A percentile compares a stretch with the other conserved stretches of the same genome.
Evolutionary conservation across 2,797 vertebrate genomes (phyloP).

Genomic region (Thripadectes ignobilis): DNA sequence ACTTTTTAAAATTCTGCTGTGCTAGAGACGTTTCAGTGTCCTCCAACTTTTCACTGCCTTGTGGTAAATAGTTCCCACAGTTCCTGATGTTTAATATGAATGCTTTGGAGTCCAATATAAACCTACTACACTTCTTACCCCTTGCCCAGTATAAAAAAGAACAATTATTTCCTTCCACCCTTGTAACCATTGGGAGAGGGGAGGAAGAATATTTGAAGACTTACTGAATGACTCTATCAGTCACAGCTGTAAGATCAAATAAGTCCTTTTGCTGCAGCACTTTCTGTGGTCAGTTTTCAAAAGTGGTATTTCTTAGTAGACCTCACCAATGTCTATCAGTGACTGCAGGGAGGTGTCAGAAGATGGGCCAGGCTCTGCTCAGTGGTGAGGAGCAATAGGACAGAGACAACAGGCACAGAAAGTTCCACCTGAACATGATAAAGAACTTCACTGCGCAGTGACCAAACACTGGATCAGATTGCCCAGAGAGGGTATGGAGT

Average conservation of each 20-base stretch:
- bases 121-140: not conserved
- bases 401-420: accelerated
- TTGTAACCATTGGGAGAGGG: accelerated
- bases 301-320: not conserved
- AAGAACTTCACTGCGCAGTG: not conserved
- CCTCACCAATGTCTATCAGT: accelerated
- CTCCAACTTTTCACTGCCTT: not conserved
- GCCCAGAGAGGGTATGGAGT: not conserved
- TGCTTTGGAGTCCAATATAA: not conserved
- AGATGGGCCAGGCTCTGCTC: too few species aligned
- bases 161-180: not conserved
- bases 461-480: not conserved
- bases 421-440: not conserved
- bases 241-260: not conserved
- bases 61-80: not conserved
- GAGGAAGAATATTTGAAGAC: not conserved
- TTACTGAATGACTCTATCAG: not conserved
- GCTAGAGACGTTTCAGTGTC: not conserved
- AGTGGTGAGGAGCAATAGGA: accelerated
- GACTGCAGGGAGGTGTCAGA: not conserved
- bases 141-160: not conserved
- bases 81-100: not conserved
- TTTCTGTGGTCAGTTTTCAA: not conserved
- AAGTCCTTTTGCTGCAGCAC: not conserved
- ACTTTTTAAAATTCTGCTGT: not conserved